These are phyloP conservation scores for Drosophila prosaltans DNA, from an alignment of 1,140 invertebrate genomes.

Conservation along the genomic window DNA sequence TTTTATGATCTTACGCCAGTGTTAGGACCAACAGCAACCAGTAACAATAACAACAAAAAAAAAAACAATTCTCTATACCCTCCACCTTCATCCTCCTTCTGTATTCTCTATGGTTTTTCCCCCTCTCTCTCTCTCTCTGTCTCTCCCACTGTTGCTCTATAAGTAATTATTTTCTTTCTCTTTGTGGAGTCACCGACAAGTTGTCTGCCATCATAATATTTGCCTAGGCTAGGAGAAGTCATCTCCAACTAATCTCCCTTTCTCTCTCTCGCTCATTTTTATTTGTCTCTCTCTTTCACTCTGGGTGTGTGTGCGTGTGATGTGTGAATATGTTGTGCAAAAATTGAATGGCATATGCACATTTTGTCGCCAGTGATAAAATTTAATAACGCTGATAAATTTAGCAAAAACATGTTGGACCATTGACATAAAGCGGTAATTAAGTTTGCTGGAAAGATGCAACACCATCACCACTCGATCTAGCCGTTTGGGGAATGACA, in stretches of 20 bases:
- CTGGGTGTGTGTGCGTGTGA: slow-evolving; percentile 46
- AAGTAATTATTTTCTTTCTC: background rate
- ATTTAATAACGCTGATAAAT: slow-evolving; percentile 83
- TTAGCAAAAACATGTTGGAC: slow-evolving; percentile 82
- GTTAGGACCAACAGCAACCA: slow-evolving; percentile 47
- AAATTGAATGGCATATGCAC: slow-evolving; percentile 79
- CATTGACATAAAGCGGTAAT: slow-evolving; percentile 82
- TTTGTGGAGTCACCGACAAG: slow-evolving; percentile 25
- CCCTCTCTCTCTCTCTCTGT: background rate
- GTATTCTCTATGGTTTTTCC: background rate
- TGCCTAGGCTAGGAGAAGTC: slow-evolving; percentile 59
- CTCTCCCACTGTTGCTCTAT: background rate
- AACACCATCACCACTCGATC: slow-evolving; percentile 43
- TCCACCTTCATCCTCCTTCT: background rate
- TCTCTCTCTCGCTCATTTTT: slow-evolving; percentile 5
- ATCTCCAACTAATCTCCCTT: background rate
- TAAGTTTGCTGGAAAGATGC: slow-evolving; percentile 73
- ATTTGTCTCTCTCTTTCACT: slow-evolving; percentile 1
- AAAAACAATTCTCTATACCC: slow-evolving; percentile 21
- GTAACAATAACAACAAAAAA: slow-evolving; percentile 34
- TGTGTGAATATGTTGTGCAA: slow-evolving; percentile 79
- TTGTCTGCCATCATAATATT: slow-evolving; percentile 78
- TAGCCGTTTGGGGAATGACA: background rate
- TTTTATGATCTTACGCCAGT: slow-evolving; percentile 79
- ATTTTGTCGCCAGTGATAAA: slow-evolving; percentile 82